phyloP scores from a whole-genome alignment of 2,797 vertebrate species.

The Micropoecilia bifurca region DNA sequence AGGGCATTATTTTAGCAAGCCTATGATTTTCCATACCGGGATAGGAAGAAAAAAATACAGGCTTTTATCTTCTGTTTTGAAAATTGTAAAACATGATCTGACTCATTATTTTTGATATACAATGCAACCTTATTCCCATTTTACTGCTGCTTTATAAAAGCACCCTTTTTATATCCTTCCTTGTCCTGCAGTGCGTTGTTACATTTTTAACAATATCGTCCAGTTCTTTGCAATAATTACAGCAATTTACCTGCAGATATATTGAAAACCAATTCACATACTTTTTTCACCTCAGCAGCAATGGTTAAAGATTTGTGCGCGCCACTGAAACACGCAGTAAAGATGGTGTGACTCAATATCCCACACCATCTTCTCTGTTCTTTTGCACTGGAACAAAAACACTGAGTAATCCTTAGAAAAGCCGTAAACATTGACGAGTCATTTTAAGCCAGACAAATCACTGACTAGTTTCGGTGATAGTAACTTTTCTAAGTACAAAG shows the following conservation, averaged over 20 bases:
- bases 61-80: neutral
- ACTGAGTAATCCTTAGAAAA: slow-evolving; percentile 14
- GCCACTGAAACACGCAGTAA: neutral
- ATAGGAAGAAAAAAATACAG: neutral
- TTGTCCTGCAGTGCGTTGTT: neutral
- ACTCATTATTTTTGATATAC: neutral
- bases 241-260: neutral
- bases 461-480: neutral
- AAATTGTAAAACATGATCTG: neutral
- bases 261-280: neutral
- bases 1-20: neutral
- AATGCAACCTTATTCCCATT: neutral
- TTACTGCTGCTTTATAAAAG: neutral
- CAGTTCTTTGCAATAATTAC: neutral
- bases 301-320: neutral
- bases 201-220: neutral
- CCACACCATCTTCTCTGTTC: slow-evolving; percentile 2
- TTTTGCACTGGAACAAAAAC: slow-evolving; percentile 4
- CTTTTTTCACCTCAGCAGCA: neutral
- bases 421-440: slow-evolving; percentile 19
- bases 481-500: slow-evolving; percentile 12
- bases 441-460: slow-evolving; percentile 4
- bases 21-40: neutral
- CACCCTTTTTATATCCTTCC: neutral
- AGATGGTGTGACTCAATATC: neutral